Base-by-base conservation (phyloP, 2,113 vertebrate genomes). In the Ginglymostoma cirratum region DNA sequence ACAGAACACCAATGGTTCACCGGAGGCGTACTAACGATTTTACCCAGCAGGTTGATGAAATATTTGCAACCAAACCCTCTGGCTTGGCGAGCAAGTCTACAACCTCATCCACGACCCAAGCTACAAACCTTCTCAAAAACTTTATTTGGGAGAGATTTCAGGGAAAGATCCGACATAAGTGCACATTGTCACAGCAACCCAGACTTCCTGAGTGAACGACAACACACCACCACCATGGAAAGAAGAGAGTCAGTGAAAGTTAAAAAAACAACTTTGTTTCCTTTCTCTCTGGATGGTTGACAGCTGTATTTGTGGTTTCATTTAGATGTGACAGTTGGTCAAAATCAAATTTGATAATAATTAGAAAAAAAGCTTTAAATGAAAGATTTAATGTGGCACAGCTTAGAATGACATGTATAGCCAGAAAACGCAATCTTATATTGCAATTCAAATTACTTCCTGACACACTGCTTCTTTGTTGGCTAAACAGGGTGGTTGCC, bases 391-490 rank as follows among this genome's bases (percentile, higher is more conserved):
- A 65, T 55, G 17, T 34, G 52, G 15, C 34, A 14, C 27, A 92
- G 14, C 34, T 14, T 65, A 65, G 61, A 65, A n/a, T 19, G 52
- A 21, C 55, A n/a, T 4, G 1, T 30, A 19, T 21, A n/a, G 87
- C 30, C 65, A 34, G 86, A 38, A 83, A 19, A 83, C 19, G 5
- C 12, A 48, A 89, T 92, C 17, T 92, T 65, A n/a, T 65, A 19
- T 34, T 92, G 87, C 87, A 65, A 19, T 92, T 92, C 30, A 65
- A 92, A 65, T 92, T 92, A 65, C 15, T 65, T 65, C 87, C 87
- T 55, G 55, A 92, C 87, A 92, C 87, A 30, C 87, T 90, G 87
- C 30, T 65, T n/a, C 87, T 92, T 61, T 92, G 80, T 65, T 92
- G 55, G 27, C 34, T 92, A 17, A 92, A 61, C 87, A 17, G 55